Conservation (phyloP, 2,888 invertebrate genomes). For the Patella pellucida region DNA sequence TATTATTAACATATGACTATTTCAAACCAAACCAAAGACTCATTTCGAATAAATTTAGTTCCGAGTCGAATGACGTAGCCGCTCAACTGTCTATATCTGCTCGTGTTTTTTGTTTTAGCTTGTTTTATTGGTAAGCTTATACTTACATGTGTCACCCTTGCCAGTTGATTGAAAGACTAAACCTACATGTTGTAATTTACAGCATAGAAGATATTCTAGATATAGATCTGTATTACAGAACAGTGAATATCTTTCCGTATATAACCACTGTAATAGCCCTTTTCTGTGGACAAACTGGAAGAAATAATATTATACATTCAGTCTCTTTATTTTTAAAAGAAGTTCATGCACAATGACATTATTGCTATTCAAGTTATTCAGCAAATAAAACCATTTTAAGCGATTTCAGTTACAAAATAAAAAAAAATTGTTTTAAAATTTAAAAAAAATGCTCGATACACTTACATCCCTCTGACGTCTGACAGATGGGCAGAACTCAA, state of each 20-base stretch:
- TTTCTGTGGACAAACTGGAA: constrained; percentile 40
- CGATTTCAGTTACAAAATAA: too few species aligned
- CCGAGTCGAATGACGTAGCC: background rate
- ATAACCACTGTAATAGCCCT: constrained; percentile 44
- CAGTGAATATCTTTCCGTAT: constrained; percentile 33
- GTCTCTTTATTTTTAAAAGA: too few species aligned
- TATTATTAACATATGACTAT: too few species aligned
- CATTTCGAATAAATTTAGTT: too few species aligned
- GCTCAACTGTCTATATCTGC: background rate
- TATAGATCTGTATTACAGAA: constrained; percentile 42
- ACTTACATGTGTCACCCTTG: constrained; percentile 2
- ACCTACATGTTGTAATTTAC: constrained; percentile 18
- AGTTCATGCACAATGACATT: too few species aligned
- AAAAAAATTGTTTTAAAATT: too few species aligned
- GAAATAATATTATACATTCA: background rate
- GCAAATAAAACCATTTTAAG: too few species aligned
- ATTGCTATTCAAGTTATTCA: too few species aligned
- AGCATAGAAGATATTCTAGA: constrained; percentile 39
- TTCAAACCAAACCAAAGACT: too few species aligned
- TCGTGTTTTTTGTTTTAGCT: background rate
- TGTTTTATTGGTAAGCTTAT: background rate
- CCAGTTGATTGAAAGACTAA: constrained; percentile 13
- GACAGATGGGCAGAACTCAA: constrained; percentile 52
- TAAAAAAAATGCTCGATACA: background rate
- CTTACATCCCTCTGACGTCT: constrained; percentile 40